These are phyloP conservation scores for Protomyctophum bolini DNA, from an alignment of 2,113 vertebrate genomes.

Conservation along the genomic window DNA sequence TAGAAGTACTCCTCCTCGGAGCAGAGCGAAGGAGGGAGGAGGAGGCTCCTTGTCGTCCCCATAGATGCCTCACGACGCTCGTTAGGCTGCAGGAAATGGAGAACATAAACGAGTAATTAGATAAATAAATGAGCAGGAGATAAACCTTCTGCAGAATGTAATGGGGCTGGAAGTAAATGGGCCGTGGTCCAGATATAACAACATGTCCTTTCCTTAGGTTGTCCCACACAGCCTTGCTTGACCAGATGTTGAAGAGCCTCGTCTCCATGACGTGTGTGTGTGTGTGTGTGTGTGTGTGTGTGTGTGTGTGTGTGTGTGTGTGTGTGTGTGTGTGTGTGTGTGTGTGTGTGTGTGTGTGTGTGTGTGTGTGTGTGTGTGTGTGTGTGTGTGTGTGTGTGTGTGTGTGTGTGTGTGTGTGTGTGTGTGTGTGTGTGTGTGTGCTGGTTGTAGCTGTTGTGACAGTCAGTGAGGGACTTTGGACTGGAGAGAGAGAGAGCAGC, in stretches of 20 bases:
- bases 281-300: no score
- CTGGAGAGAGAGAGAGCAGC: slow-evolving; percentile 5
- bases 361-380: no score
- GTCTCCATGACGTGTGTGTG: not conserved
- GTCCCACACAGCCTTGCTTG: slow-evolving; percentile 12
- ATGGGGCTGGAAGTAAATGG: slow-evolving; percentile 49
- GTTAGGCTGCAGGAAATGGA: slow-evolving; percentile 54
- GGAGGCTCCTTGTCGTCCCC: slow-evolving; percentile 30
- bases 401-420: no score
- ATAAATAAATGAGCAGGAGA: slow-evolving; percentile 58
- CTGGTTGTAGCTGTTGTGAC: slow-evolving; percentile 16
- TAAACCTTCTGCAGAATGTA: slow-evolving; percentile 43
- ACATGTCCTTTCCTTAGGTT: slow-evolving; percentile 5
- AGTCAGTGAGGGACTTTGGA: slow-evolving; percentile 1
- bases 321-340: no score
- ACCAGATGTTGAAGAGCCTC: slow-evolving; percentile 32
- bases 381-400: no score
- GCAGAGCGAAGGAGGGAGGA: slow-evolving; percentile 52
- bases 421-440: no score
- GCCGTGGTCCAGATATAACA: slow-evolving; percentile 52
- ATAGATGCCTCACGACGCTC: slow-evolving; percentile 22
- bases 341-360: no score
- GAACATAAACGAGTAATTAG: slow-evolving; percentile 63
- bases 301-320: no score
- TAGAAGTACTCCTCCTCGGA: slow-evolving; percentile 34